These are phyloP conservation scores for Coelogynopora nodosa DNA, from an alignment of 2,888 invertebrate genomes.

Conservation along the genomic window DNA sequence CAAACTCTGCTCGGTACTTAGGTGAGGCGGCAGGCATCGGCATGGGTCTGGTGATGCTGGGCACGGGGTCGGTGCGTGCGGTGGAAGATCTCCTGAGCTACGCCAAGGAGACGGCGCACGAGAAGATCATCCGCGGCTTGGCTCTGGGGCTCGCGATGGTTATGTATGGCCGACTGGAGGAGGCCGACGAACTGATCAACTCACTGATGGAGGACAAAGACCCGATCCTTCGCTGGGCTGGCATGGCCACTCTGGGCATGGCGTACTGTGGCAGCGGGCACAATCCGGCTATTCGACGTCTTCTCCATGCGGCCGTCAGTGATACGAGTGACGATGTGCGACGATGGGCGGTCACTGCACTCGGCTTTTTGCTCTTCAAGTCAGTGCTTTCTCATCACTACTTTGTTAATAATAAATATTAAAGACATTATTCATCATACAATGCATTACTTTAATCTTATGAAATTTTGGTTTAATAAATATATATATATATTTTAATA, in stretches of 20 bases:
- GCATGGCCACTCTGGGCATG: slow-evolving; percentile 95
- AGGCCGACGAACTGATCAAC: slow-evolving; percentile 86
- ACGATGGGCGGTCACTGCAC: slow-evolving; percentile 93
- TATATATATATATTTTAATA: too few species aligned
- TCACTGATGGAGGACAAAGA: slow-evolving; percentile 87
- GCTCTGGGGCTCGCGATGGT: slow-evolving; percentile 92
- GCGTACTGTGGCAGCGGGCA: slow-evolving; percentile 97
- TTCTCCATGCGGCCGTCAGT: slow-evolving; percentile 91
- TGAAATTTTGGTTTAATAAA: too few species aligned
- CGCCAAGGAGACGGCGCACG: slow-evolving; percentile 92
- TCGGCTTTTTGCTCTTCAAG: slow-evolving; percentile 93
- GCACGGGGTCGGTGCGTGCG: slow-evolving; percentile 81
- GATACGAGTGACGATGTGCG: slow-evolving; percentile 99
- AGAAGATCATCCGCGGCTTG: slow-evolving; percentile 91
- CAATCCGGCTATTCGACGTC: slow-evolving; percentile 86
- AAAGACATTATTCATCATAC: too few species aligned
- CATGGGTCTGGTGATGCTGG: slow-evolving; percentile 98
- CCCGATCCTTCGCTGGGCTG: slow-evolving; percentile 86
- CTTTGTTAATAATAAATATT: too few species aligned
- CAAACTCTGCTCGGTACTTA: too few species aligned
- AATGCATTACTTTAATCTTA: too few species aligned
- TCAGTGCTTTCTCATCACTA: too few species aligned
- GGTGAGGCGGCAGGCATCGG: slow-evolving; percentile 92
- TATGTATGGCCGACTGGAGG: slow-evolving; percentile 93
- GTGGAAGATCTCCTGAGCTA: slow-evolving; percentile 88